Conservation (phyloP, 2,113 vertebrate genomes). For the Albula goreensis region DNA sequence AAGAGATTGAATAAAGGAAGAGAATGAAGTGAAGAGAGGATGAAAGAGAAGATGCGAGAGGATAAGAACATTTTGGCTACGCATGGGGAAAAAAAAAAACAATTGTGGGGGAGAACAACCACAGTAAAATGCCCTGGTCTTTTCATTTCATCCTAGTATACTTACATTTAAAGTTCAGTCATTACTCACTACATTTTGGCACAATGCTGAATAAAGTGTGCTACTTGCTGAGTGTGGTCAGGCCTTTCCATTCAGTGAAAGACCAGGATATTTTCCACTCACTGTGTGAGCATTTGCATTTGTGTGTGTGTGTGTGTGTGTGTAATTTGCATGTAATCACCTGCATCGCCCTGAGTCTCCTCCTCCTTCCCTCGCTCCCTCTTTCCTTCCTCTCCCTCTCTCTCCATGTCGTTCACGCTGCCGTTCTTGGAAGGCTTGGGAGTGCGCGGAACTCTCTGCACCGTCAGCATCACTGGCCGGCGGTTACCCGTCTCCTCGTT, state of each 20-base stretch:
- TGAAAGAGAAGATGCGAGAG: background rate
- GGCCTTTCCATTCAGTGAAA: too few species aligned
- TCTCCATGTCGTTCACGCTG: slow-evolving; percentile 77
- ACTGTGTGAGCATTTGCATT: background rate
- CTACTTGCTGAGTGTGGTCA: background rate
- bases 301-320: background rate
- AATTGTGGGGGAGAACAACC: too few species aligned
- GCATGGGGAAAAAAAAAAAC: too few species aligned
- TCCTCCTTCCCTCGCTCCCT: slow-evolving; percentile 68
- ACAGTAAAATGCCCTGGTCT: too few species aligned
- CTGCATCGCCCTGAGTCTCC: slow-evolving; percentile 61
- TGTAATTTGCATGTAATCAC: slow-evolving; percentile 22
- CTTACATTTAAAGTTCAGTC: too few species aligned
- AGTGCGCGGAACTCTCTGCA: slow-evolving; percentile 80
- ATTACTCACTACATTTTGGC: too few species aligned
- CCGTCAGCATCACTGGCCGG: slow-evolving; percentile 88
- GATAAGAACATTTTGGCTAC: background rate
- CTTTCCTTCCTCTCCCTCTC: slow-evolving; percentile 75
- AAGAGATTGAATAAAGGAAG: background rate
- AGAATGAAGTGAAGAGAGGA: background rate
- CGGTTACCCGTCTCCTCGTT: slow-evolving; percentile 92
- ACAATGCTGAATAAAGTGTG: background rate
- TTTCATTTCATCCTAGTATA: too few species aligned
- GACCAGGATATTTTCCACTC: background rate
- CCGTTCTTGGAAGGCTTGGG: slow-evolving; percentile 77